Evolutionary conservation across 1,140 invertebrate species (phyloP).

Genomic region (Diorhabda elongata): DNA sequence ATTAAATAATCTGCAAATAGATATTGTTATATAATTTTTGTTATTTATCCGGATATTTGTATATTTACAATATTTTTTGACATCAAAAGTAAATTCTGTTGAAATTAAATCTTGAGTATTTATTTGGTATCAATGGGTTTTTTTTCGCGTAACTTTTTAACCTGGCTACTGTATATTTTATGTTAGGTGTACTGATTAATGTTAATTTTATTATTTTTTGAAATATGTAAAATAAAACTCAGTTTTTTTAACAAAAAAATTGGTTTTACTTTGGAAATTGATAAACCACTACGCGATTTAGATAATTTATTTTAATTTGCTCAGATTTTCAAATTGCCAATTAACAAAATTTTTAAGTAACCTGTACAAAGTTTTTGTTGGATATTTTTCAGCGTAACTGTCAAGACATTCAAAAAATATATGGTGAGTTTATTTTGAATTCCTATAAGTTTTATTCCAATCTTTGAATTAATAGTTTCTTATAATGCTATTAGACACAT

Average conservation of each 20-base stretch:
- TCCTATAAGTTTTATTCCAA: too few relatives aligned
- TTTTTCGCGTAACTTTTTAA: slow-evolving; percentile 4
- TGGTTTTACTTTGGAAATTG: slow-evolving; percentile 9
- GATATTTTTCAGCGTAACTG: too few relatives aligned
- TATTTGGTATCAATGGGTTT: slow-evolving; percentile 1
- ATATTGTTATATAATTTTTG: slow-evolving; percentile 17
- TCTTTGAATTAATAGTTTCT: too few relatives aligned
- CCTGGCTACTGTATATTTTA: slow-evolving; percentile 15
- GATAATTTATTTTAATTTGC: too few relatives aligned
- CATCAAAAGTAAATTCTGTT: slow-evolving; percentile 17
- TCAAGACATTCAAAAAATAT: too few relatives aligned
- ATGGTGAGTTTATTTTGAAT: too few relatives aligned
- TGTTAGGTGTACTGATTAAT: slow-evolving; percentile 26
- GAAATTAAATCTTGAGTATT: background rate
- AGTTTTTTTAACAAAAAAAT: slow-evolving; percentile 11
- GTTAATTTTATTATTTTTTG: slow-evolving; percentile 23
- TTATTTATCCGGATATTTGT: slow-evolving; percentile 13
- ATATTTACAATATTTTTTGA: slow-evolving; percentile 17
- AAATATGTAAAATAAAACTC: slow-evolving; percentile 16
- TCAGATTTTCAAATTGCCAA: too few relatives aligned
- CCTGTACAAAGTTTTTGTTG: too few relatives aligned
- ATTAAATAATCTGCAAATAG: slow-evolving; percentile 11
- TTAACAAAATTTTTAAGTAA: too few relatives aligned
- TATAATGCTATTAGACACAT: too few relatives aligned
- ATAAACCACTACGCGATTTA: too few relatives aligned